These are phyloP conservation scores for Cardinalis cardinalis DNA, from an alignment of 2,113 vertebrate species.

Conservation along the genomic window DNA sequence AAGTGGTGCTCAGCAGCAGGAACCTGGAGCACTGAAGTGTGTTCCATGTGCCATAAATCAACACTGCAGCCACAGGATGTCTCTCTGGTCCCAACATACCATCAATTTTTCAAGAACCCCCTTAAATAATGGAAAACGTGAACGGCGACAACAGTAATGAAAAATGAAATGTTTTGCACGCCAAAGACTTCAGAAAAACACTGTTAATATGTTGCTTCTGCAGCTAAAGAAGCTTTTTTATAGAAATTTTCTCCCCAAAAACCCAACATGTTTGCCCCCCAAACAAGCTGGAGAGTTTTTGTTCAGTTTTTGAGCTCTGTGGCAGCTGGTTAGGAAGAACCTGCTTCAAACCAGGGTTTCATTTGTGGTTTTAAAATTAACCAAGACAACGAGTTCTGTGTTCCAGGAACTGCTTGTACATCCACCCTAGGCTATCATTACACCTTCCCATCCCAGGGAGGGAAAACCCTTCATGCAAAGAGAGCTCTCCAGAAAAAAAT, in stretches of 20 bases:
- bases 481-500: neutral
- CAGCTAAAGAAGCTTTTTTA: neutral
- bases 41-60: constrained; percentile 72
- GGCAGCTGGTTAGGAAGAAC: neutral
- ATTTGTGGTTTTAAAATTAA: constrained; percentile 41
- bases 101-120: constrained; percentile 76
- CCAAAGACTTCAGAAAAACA: constrained; percentile 74
- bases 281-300: neutral
- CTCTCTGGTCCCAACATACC: constrained; percentile 80
- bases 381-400: constrained; percentile 22
- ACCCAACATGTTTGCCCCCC: neutral
- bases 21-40: constrained; percentile 77
- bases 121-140: constrained; percentile 85
- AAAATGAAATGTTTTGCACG: constrained; percentile 81
- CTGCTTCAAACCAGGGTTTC: neutral
- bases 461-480: neutral
- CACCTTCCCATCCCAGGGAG: neutral
- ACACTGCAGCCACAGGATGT: constrained; percentile 70
- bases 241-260: neutral
- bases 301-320: neutral
- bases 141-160: constrained; percentile 82
- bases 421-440: constrained; percentile 20
- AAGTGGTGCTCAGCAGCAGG: constrained; percentile 63
- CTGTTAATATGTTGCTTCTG: neutral
- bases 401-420: constrained; percentile 8